Percentiles rank a stretch among this genome's conserved stretches.
phyloP scores from a whole-genome alignment of 2,113 vertebrate genomes.

The Paracanthobrama guichenoti region DNA sequence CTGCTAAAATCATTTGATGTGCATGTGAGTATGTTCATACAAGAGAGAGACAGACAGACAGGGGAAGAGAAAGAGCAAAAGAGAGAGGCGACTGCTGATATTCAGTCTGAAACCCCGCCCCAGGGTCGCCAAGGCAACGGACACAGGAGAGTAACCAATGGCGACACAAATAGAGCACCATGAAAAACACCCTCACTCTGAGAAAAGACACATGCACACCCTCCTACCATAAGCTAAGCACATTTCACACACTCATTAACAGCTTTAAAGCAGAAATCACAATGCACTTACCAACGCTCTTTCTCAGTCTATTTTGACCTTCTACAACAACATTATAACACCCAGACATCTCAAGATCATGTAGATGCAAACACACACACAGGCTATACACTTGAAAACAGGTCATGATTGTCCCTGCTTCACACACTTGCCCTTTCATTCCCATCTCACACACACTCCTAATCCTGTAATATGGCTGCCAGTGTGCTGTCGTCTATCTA shows the following conservation, averaged over 20 bases:
- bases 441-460: background rate
- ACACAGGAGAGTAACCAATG: conserved; percentile 47
- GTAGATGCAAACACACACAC: conserved; percentile 3
- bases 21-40: background rate
- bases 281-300: background rate
- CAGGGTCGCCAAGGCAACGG: conserved; percentile 48
- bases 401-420: conserved; percentile 2
- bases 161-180: conserved; percentile 43
- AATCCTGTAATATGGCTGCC: conserved; percentile 32
- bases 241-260: conserved; percentile 29
- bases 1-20: background rate
- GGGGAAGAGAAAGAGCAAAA: background rate
- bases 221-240: conserved; percentile 33
- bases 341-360: conserved; percentile 12
- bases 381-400: background rate
- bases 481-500: background rate
- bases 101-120: conserved; percentile 31
- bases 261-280: conserved; percentile 24
- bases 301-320: background rate
- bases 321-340: conserved; percentile 1
- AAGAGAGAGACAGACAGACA: background rate
- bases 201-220: conserved; percentile 8
- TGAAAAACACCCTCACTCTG: conserved; percentile 36
- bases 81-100: conserved; percentile 25
- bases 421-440: conserved; percentile 25